A percentile compares a stretch with the other conserved stretches of the same genome.
These are phyloP conservation scores for Semaprochilodus insignis DNA, from an alignment of 2,797 vertebrate species.

Conservation along the genomic window DNA sequence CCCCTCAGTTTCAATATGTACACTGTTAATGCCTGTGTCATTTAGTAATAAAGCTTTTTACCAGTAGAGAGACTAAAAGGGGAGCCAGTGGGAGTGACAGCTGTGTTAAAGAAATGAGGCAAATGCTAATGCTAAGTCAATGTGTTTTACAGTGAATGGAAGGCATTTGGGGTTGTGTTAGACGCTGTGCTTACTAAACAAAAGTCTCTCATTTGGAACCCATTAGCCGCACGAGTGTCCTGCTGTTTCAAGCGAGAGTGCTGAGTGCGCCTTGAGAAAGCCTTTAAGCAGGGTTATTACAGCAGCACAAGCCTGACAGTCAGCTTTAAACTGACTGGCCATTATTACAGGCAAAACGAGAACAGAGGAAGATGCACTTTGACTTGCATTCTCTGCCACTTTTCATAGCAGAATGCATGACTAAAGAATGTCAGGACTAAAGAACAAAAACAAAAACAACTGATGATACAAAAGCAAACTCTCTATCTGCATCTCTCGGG, in stretches of 20 bases:
- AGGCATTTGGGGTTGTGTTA: slow-evolving; percentile 1
- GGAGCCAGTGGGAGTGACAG: not conserved
- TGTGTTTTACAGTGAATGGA: not conserved
- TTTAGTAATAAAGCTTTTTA: slow-evolving; percentile 6
- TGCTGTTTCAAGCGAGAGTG: slow-evolving; percentile 37
- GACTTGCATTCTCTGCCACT: not conserved
- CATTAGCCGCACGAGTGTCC: slow-evolving; percentile 34
- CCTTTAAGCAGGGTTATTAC: slow-evolving; percentile 37
- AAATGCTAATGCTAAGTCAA: not conserved
- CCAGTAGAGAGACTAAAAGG: not conserved
- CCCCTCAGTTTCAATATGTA: not conserved
- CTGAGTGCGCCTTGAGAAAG: slow-evolving; percentile 30
- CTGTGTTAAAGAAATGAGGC: not conserved
- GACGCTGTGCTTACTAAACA: slow-evolving; percentile 26
- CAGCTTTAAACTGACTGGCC: slow-evolving; percentile 31
- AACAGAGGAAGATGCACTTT: not conserved
- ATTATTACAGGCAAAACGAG: not conserved
- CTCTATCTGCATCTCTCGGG: no score
- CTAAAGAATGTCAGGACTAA: no score
- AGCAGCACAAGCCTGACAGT: slow-evolving; percentile 17
- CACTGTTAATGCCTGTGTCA: not conserved
- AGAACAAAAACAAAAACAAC: no score
- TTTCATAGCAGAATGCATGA: not conserved
- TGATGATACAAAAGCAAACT: no score
- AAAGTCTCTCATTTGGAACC: slow-evolving; percentile 56